A percentile compares a stretch with the other conserved stretches of the same genome.
Evolutionary conservation across 2,888 invertebrate genomes (phyloP).

Genomic region (Ecliptopera silaceata): DNA sequence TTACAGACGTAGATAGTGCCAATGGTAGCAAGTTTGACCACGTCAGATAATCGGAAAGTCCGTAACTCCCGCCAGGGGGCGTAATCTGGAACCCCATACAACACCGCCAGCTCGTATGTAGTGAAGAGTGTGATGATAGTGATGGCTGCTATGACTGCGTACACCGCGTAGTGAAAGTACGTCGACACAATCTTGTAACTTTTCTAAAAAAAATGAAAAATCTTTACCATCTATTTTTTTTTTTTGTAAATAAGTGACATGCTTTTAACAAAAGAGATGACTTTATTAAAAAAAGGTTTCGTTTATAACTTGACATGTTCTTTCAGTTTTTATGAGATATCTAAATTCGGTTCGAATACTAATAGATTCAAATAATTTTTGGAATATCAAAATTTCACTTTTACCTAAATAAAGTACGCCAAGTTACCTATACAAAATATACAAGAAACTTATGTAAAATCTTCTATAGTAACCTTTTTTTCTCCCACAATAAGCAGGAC

Average conservation of each 20-base stretch:
- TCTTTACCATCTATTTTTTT: too few relatives aligned
- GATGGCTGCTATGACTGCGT: conserved; percentile 2
- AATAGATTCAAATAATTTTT: too few relatives aligned
- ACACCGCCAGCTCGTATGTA: conserved; percentile 10
- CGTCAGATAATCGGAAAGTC: neutral
- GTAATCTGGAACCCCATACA: neutral
- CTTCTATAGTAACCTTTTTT: neutral
- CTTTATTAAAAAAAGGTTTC: too few relatives aligned
- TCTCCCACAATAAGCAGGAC: conserved; percentile 6
- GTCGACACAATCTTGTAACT: conserved; percentile 1
- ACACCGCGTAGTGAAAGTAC: conserved; percentile 14
- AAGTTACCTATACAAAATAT: too few relatives aligned
- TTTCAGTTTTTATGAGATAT: too few relatives aligned
- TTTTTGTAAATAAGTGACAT: too few relatives aligned
- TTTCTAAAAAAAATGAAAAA: conserved; percentile 17
- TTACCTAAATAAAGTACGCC: too few relatives aligned
- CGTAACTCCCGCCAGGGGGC: conserved; percentile 2
- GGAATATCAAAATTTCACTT: too few relatives aligned
- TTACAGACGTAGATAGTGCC: conserved; percentile 12
- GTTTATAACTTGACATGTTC: too few relatives aligned
- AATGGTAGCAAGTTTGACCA: conserved; percentile 4
- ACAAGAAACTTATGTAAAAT: too few relatives aligned
- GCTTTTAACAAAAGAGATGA: too few relatives aligned
- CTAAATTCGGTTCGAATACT: too few relatives aligned
- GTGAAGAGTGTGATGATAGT: neutral